A percentile compares a stretch with the other conserved stretches of the same genome.
phyloP scores from a whole-genome alignment of 2,113 vertebrate genomes.

The Mystacornis crossleyi region DNA sequence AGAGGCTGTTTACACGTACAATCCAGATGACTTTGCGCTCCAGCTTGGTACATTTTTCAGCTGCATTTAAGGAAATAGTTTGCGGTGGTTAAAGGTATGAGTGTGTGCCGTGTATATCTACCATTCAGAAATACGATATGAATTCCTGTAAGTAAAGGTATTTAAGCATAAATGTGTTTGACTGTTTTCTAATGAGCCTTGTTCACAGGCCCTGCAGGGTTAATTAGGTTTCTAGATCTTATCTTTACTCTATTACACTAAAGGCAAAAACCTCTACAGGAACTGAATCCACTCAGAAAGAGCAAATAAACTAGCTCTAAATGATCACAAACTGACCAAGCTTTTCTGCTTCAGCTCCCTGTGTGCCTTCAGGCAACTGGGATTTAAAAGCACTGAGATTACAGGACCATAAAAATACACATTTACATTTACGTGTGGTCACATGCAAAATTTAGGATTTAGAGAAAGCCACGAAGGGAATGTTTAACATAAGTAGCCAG shows the following conservation, averaged over 20 bases:
- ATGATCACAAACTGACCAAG: conserved; percentile 79
- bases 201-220: conserved; percentile 61
- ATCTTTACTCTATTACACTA: conserved; percentile 56
- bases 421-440: conserved; percentile 81
- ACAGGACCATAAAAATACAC: conserved; percentile 77
- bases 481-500: conserved; percentile 67
- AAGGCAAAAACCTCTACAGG: conserved; percentile 57
- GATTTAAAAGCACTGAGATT: conserved; percentile 75
- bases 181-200: conserved; percentile 61
- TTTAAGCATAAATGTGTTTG: conserved; percentile 59
- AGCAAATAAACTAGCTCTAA: conserved; percentile 82
- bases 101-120: not conserved
- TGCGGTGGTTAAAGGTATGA: not conserved
- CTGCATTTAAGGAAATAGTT: conserved; percentile 8
- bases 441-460: conserved; percentile 76
- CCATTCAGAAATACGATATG: not conserved
- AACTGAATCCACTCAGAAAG: conserved; percentile 67
- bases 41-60: not conserved
- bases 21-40: not conserved
- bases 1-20: not conserved
- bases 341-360: conserved; percentile 75
- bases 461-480: conserved; percentile 71
- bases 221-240: conserved; percentile 67
- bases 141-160: conserved; percentile 49
- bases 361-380: conserved; percentile 67